A percentile compares a stretch with the other conserved stretches of the same genome.
Conservation (phyloP, 2,797 vertebrate genomes). For the Sebastes kiyomatsui region DNA sequence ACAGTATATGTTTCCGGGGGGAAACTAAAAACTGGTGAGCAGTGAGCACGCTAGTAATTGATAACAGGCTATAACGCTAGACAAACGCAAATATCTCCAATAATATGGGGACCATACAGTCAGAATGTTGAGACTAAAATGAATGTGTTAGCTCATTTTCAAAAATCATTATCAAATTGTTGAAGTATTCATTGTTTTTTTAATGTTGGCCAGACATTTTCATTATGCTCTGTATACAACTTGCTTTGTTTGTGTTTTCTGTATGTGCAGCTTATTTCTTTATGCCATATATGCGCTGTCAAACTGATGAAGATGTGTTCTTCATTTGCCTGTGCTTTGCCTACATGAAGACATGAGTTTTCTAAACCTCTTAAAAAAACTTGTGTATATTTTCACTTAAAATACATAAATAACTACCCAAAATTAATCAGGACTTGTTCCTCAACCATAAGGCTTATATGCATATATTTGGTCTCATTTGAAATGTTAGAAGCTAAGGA, state of each 20-base stretch:
- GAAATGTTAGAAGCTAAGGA: no score
- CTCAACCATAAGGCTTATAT: no score
- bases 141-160: neutral
- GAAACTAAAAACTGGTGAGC: neutral
- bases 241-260: neutral
- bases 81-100: neutral
- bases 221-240: neutral
- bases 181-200: neutral
- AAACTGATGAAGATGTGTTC: neutral
- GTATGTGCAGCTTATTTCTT: neutral
- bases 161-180: neutral
- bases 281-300: neutral
- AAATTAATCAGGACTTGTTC: no score
- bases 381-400: no score
- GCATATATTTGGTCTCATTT: no score
- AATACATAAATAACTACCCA: no score
- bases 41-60: neutral
- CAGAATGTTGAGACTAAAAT: neutral
- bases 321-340: neutral
- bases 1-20: neutral
- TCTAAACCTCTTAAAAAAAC: no score
- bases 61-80: neutral
- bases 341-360: neutral
- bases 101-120: neutral
- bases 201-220: neutral